These are phyloP conservation scores for Caenorhabditis elegans DNA, from an alignment of 1,140 invertebrate genomes.

Conservation along the genomic window DNA sequence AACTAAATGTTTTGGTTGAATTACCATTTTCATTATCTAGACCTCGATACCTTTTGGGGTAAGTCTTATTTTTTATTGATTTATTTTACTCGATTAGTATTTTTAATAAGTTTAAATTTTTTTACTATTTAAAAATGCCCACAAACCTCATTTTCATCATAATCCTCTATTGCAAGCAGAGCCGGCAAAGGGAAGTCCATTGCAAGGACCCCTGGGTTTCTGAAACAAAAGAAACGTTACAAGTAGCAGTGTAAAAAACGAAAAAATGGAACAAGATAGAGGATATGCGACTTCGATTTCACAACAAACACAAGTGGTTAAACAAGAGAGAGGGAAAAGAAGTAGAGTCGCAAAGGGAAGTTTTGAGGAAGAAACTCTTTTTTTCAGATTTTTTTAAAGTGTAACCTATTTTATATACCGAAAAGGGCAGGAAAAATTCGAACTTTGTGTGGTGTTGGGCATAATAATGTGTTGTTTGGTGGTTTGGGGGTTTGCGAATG, in stretches of 20 bases:
- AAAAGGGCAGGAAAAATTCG: no score
- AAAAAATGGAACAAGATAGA: background rate
- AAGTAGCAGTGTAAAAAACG: background rate
- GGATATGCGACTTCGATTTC: slow-evolving; percentile 29
- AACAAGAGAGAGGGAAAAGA: background rate
- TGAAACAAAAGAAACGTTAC: background rate
- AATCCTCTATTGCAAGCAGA: slow-evolving; percentile 28
- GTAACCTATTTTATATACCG: no score
- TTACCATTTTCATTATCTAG: background rate
- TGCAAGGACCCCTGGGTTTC: background rate
- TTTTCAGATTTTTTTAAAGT: no score
- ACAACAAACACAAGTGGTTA: slow-evolving; percentile 3
- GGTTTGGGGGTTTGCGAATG: no score
- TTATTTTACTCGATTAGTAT: no score
- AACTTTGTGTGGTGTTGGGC: background rate
- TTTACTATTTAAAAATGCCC: background rate
- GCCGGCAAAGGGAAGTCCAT: slow-evolving; percentile 28
- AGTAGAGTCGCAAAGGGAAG: background rate
- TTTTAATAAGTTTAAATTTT: no score
- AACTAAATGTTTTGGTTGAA: no score
- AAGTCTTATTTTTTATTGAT: no score
- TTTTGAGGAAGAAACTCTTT: no score
- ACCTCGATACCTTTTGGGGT: background rate
- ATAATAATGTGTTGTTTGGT: background rate
- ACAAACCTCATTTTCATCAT: slow-evolving; percentile 31